Evolutionary conservation across 2,888 invertebrate genomes (phyloP), one percentile per base, ranked within the genome.

Genomic region (Euphydryas editha): DNA sequence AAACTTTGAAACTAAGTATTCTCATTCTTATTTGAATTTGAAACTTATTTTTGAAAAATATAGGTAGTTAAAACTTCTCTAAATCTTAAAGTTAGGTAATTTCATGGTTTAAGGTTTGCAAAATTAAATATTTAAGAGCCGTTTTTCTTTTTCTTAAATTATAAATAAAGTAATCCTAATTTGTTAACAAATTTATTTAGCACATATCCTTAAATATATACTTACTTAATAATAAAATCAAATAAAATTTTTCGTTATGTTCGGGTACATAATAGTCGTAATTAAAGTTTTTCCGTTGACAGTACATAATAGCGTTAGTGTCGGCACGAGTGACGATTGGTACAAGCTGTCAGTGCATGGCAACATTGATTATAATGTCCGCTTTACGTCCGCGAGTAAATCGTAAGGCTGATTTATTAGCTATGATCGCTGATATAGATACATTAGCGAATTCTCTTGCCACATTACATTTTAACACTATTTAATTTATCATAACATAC

Each of bases 281-380:
- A 20, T 11, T 10, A 44, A 17, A 24, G 59, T 59, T 59, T 47
- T 30, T 46, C 4, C 36, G 17, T 15, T 7, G 44, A 59, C 46
- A 46, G 36, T 37, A 56, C 39, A 58, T 42, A 17, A n/a, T n/a
- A 54, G 30, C 21, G 30, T 30, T 54, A 54, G 54, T 54, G 54
- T 65, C 60, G 62, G 59, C 21, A 71, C 70, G 75, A 67, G 71
- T 73, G 74, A 72, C 77, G 79, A 80, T 79, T 78, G 78, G 75
- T 73, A 77, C 80, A 82, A 86, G 81, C 86, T 86, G 87, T 87
- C 87, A 87, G 78, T 59, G 68, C 67, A 70, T 71, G 69, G 75
- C 76, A 81, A 80, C 78, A 81, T 82, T 85, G 87, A 89, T 88
- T 88, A 86, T 86, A 87, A 83, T 81, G 83, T 86, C 82, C 81